Evolutionary conservation across 2,888 invertebrate species (phyloP), one percentile per base, ranked within the genome.

Genomic region (Blastobasis adustella): DNA sequence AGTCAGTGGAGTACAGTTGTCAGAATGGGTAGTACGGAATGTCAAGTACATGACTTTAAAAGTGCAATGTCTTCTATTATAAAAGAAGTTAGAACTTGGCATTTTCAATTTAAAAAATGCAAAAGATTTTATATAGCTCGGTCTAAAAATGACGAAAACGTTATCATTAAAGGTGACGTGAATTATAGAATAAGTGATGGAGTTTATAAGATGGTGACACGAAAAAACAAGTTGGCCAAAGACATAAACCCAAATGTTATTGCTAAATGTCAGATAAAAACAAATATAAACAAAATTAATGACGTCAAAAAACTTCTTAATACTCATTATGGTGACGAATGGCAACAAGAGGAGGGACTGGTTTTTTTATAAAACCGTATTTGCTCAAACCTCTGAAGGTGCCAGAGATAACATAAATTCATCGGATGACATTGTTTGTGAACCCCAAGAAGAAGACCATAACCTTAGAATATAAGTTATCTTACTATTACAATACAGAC

Each of bases 221-320:
- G 4, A 40, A 40, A 40, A 4, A 40, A 40, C 41, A 40, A 40
- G 4, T 3, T 3, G 2, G 4, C 4, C 4, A 40, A 1, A 2
- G 4, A 3, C 2, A 5, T 40, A 8, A 40, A 40, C 8, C 37
- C 44, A 49, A 43, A 43, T 43, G 39, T 43, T 43, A 49, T 49
- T 49, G 37, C 37, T 49, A n/a, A n/a, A n/a, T 37, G n/a, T 44
- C 37, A 10, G n/a, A 45, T 49, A 49, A 10, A 49, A 49, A 45
- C 45, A 42, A 49, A 49, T 45, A 41, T 39, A 45, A 8, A 42
- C 38, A 50, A 50, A 40, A 47, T 53, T 43, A 45, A 45, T 40
- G 53, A 53, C 50, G 53, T 53, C 45, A 53, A 46, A 48, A 53
- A 53, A 38, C 23, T 53, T 6, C 53, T 53, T 44, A 45, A 50